phyloP scores from a whole-genome alignment of 2,888 invertebrate genomes.

The Acrobasis suavella region DNA sequence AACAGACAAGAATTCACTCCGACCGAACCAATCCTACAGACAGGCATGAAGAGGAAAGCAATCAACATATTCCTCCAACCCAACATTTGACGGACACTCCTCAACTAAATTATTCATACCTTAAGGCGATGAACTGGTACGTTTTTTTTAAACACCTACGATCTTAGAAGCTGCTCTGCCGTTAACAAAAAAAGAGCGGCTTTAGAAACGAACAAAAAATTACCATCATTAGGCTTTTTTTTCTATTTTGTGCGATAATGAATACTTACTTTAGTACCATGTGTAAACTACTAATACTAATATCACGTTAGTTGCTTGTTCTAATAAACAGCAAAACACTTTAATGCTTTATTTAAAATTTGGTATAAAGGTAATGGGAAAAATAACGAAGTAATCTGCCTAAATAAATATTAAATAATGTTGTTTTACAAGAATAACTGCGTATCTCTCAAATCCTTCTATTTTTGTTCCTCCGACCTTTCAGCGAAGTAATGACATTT shows the following conservation, averaged over 20 bases:
- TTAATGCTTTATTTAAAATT: too few relatives aligned
- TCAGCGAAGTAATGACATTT: neutral
- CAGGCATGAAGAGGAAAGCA: neutral
- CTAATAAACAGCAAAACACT: too few relatives aligned
- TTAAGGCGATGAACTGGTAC: neutral
- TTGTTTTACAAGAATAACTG: neutral
- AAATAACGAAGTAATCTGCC: neutral
- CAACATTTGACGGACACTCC: slow-evolving; percentile 5
- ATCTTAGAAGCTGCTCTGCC: neutral
- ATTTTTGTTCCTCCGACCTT: neutral
- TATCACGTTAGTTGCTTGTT: too few relatives aligned
- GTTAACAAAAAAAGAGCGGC: neutral
- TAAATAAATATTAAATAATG: neutral
- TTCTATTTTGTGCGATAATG: too few relatives aligned
- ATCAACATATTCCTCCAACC: slow-evolving; percentile 4
- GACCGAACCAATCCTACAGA: neutral
- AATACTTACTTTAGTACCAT: too few relatives aligned
- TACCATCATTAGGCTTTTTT: neutral
- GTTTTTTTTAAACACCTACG: slow-evolving; percentile 1
- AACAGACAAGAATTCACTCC: neutral
- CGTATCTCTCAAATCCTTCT: neutral
- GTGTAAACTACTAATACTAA: too few relatives aligned
- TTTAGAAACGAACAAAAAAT: neutral
- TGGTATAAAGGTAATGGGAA: too few relatives aligned
- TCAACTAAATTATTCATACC: slow-evolving; percentile 3